Conservation (phyloP, 2,797 vertebrate species). For the Peromyscus eremicus region DNA sequence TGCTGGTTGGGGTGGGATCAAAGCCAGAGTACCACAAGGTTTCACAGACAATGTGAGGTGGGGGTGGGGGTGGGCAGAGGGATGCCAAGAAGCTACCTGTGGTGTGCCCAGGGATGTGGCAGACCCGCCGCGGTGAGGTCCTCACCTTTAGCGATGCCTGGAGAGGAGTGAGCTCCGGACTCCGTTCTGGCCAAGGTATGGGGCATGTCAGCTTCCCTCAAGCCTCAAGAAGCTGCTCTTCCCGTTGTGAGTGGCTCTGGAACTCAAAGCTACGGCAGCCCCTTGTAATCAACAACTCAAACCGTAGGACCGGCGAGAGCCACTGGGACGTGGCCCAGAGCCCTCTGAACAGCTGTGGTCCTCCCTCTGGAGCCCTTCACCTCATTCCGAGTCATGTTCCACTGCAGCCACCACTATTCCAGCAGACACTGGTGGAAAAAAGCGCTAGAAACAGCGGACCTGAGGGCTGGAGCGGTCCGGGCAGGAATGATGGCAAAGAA, state of each 20-base stretch:
- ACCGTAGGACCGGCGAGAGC: neutral
- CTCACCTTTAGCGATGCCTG: neutral
- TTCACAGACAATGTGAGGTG: neutral
- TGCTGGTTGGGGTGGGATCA: neutral
- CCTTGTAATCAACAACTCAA: neutral
- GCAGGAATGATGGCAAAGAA: neutral
- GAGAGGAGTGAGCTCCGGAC: neutral
- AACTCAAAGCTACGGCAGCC: neutral
- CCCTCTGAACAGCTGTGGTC: neutral
- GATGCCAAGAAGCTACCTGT: neutral
- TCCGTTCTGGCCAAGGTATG: neutral
- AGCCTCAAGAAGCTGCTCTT: neutral
- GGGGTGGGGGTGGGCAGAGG: rapidly evolving
- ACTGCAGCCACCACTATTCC: neutral
- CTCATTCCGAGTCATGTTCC: neutral
- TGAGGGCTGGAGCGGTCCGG: neutral
- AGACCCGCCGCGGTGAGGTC: neutral
- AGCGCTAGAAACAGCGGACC: neutral
- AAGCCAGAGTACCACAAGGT: neutral
- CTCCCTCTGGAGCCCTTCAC: neutral
- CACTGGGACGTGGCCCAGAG: neutral
- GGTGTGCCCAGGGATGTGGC: neutral
- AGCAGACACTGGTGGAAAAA: neutral
- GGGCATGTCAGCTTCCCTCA: neutral
- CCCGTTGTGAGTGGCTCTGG: neutral